A percentile compares a stretch with the other conserved stretches of the same genome.
These are phyloP conservation scores for Apamea sordens DNA, from an alignment of 2,888 invertebrate species.

Conservation along the genomic window DNA sequence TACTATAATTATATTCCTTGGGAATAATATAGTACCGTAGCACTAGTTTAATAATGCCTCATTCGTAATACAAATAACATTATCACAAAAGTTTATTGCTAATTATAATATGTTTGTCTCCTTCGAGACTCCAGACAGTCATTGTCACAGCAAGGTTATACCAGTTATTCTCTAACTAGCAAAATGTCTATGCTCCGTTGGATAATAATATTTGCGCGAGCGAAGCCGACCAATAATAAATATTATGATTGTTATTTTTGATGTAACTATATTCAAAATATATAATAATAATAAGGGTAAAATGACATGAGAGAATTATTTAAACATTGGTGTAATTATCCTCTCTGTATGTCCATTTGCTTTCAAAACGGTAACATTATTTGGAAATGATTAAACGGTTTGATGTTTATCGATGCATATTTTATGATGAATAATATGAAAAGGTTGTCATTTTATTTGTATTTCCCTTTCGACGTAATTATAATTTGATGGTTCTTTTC, in stretches of 20 bases:
- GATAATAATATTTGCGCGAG: constrained; percentile 32
- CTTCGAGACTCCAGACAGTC: constrained; percentile 54
- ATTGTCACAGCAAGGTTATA: constrained; percentile 60
- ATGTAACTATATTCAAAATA: constrained; percentile 20
- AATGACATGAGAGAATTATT: constrained; percentile 19
- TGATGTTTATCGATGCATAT: constrained; percentile 35
- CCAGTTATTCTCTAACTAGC: constrained; percentile 37
- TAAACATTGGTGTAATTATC: constrained; percentile 40
- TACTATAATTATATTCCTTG: constrained; percentile 14
- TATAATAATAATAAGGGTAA: neutral
- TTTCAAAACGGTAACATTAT: constrained; percentile 40
- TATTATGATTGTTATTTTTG: constrained; percentile 25
- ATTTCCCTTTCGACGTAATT: neutral
- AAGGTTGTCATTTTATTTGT: constrained; percentile 11
- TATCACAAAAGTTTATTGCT: constrained; percentile 52
- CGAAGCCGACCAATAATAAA: constrained; percentile 24
- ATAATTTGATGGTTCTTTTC: neutral
- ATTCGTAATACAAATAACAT: constrained; percentile 41
- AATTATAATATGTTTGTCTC: constrained; percentile 61
- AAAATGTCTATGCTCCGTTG: constrained; percentile 25
- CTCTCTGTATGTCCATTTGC: constrained; percentile 16
- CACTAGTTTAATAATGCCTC: constrained; percentile 30
- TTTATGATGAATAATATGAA: constrained; percentile 15
- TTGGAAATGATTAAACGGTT: constrained; percentile 37
- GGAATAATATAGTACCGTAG: constrained; percentile 16